Evolutionary conservation across 1,140 invertebrate genomes (phyloP).

Genomic region (Pomacea maculata): DNA sequence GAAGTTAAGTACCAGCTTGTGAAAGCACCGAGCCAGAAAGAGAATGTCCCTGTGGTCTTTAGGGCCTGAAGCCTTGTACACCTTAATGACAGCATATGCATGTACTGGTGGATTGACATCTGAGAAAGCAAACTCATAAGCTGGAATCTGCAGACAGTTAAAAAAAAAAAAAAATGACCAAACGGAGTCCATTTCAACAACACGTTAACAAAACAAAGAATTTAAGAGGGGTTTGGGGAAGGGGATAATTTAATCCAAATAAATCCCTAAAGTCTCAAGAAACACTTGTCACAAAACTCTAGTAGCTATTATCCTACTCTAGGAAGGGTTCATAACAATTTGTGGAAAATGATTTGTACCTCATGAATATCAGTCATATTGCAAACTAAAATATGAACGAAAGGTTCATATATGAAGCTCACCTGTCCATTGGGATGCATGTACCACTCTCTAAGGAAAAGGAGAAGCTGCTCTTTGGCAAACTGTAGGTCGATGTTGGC

Average conservation of each 20-base stretch:
- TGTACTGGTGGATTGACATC: constrained; percentile 68
- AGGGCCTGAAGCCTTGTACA: constrained; percentile 57
- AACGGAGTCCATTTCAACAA: no score
- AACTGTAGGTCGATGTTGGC: constrained; percentile 63
- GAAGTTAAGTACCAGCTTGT: constrained; percentile 66
- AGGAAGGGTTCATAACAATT: no score
- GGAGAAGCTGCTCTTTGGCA: constrained; percentile 64
- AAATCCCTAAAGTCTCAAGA: no score
- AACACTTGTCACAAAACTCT: no score
- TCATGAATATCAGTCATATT: not conserved
- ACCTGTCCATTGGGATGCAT: constrained; percentile 68
- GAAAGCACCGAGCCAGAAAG: constrained; percentile 64
- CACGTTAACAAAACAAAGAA: no score
- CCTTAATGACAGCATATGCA: constrained; percentile 65
- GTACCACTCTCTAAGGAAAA: constrained; percentile 66
- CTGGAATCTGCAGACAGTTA: constrained; percentile 57
- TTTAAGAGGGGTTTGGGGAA: no score
- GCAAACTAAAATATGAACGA: not conserved
- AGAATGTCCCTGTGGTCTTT: constrained; percentile 50
- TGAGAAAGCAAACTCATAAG: constrained; percentile 66
- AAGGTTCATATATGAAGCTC: not conserved
- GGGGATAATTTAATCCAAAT: no score
- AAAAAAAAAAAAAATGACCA: not conserved
- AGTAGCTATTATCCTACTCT: no score
- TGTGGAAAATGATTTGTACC: no score